A percentile compares a stretch with the other conserved stretches of the same genome.
Evolutionary conservation across 2,797 vertebrate species (phyloP).

Genomic region (Sebastes diploproa): DNA sequence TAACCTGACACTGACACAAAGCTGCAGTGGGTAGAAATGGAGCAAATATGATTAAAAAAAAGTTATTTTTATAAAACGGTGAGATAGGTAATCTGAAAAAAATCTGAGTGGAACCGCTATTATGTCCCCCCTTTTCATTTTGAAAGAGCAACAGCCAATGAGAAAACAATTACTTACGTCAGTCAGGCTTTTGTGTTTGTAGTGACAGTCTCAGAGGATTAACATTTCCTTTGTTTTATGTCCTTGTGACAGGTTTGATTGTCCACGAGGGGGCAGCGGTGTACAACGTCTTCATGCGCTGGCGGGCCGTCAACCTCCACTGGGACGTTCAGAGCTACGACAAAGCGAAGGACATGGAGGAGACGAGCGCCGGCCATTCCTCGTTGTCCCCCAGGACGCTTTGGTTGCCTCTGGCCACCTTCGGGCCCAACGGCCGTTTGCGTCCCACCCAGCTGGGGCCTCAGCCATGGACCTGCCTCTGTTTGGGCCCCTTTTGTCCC

Average conservation of each 20-base stretch:
- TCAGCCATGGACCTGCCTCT: conserved; percentile 81
- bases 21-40: too few relatives aligned
- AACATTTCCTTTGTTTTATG: neutral
- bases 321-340: conserved; percentile 95
- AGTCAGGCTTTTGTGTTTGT: too few relatives aligned
- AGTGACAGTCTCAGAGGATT: neutral
- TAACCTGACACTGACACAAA: too few relatives aligned
- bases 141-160: too few relatives aligned
- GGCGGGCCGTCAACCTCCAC: conserved; percentile 93
- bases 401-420: conserved; percentile 72
- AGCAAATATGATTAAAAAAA: too few relatives aligned
- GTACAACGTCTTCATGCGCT: conserved; percentile 92
- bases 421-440: conserved; percentile 82
- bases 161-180: too few relatives aligned
- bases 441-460: conserved; percentile 86
- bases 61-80: too few relatives aligned
- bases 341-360: conserved; percentile 91
- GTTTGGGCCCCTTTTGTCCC: conserved; percentile 82
- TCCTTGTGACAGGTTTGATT: conserved; percentile 84
- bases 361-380: conserved; percentile 83
- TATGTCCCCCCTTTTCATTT: too few relatives aligned
- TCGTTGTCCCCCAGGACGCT: conserved; percentile 69
- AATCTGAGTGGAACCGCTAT: too few relatives aligned
- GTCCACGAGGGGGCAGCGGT: conserved; percentile 94
- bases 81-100: too few relatives aligned